Evolutionary conservation across 2,113 vertebrate species (phyloP).

Genomic region (Chinchilla lanigera): DNA sequence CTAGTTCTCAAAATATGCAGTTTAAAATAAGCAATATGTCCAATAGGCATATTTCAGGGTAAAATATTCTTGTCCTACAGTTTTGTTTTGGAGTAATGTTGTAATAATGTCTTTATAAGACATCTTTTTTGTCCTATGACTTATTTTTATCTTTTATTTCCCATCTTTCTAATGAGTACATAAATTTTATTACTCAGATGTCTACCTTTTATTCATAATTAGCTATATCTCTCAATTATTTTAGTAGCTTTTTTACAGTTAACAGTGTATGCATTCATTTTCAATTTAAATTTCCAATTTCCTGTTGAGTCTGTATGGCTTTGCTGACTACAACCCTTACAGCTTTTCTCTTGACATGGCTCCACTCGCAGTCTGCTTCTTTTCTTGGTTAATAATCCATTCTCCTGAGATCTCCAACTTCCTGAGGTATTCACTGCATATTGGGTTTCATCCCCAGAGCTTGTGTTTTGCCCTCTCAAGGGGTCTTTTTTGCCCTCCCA

Average conservation of each 20-base stretch:
- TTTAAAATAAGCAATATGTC: neutral
- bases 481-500: neutral
- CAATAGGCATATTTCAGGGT: neutral
- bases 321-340: neutral
- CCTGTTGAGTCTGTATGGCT: neutral
- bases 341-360: neutral
- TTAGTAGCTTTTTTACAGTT: neutral
- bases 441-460: neutral
- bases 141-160: neutral
- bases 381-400: neutral
- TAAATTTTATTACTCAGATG: neutral
- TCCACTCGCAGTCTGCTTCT: neutral
- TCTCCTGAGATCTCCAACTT: neutral
- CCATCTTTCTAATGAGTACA: neutral
- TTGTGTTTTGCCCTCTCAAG: neutral
- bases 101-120: neutral
- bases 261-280: neutral
- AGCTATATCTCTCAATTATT: neutral
- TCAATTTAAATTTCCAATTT: neutral
- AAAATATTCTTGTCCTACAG: neutral
- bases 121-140: neutral
- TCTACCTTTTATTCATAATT: neutral
- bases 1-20: neutral
- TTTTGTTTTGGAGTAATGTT: neutral
- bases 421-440: neutral